Conservation (phyloP, 2,888 invertebrate genomes). For the Helicoverpa assulta region DNA sequence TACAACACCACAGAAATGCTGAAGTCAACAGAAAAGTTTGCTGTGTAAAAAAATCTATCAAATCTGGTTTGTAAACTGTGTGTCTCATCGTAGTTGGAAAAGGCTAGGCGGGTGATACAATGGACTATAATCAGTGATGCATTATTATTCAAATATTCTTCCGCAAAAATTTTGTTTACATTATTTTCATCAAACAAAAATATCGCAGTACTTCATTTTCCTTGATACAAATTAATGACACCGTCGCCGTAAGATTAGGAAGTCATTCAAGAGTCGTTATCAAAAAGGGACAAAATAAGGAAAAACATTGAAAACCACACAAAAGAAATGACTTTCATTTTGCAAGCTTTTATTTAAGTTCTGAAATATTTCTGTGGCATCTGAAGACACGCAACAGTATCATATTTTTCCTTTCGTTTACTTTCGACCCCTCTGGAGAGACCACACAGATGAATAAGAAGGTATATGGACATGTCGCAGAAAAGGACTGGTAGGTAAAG, state of each 20-base stretch:
- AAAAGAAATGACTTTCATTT: constrained; percentile 15
- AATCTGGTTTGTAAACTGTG: too few species aligned
- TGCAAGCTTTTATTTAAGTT: constrained; percentile 41
- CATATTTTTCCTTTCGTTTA: constrained; percentile 54
- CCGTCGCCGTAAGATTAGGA: not conserved
- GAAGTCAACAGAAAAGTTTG: too few species aligned
- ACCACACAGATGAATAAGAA: constrained; percentile 20
- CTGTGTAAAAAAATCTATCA: too few species aligned
- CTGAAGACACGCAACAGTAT: constrained; percentile 48
- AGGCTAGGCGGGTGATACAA: too few species aligned
- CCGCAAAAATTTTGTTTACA: too few species aligned
- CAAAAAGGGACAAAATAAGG: constrained; percentile 4
- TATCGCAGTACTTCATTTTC: too few species aligned
- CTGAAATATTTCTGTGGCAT: constrained; percentile 40
- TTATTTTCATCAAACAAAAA: too few species aligned
- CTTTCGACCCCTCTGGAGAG: constrained; percentile 17
- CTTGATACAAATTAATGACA: not conserved
- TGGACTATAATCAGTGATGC: too few species aligned
- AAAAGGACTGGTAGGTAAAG: too few species aligned
- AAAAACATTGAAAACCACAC: constrained; percentile 19
- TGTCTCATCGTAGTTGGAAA: too few species aligned
- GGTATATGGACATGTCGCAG: not conserved
- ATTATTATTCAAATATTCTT: too few species aligned
- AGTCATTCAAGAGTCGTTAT: constrained; percentile 1
- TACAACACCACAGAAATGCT: too few species aligned